phyloP scores from a whole-genome alignment of 2,888 invertebrate genomes.

The Eupithecia tripunctaria region DNA sequence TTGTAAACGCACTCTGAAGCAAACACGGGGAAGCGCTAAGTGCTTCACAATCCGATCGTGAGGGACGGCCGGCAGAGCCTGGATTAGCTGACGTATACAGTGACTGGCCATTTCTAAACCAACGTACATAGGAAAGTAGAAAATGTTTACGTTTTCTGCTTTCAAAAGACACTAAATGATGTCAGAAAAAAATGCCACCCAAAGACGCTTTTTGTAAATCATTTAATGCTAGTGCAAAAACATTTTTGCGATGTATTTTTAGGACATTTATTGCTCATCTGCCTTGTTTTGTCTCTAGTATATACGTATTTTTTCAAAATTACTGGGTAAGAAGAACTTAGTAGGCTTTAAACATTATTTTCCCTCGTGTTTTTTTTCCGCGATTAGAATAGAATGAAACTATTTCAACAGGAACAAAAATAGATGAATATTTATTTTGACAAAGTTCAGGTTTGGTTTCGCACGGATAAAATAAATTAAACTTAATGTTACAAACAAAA shows the following conservation, averaged over 20 bases:
- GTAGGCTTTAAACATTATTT: too few relatives aligned
- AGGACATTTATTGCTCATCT: too few relatives aligned
- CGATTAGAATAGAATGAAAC: not conserved
- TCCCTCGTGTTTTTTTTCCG: not conserved
- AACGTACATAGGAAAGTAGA: not conserved
- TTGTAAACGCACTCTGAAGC: not conserved
- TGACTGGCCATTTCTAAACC: not conserved
- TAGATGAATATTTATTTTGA: not conserved
- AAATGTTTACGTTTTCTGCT: not conserved
- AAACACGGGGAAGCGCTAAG: not conserved
- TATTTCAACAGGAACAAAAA: not conserved
- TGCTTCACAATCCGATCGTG: not conserved
- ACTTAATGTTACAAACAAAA: not conserved
- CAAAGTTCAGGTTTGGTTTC: not conserved
- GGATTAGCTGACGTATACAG: conserved; percentile 1
- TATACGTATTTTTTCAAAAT: too few relatives aligned
- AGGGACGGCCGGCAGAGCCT: not conserved
- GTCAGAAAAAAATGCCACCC: too few relatives aligned
- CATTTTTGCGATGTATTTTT: too few relatives aligned
- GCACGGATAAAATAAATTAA: not conserved
- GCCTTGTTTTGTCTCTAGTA: too few relatives aligned
- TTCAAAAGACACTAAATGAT: not conserved
- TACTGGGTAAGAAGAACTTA: too few relatives aligned
- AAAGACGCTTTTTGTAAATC: not conserved
- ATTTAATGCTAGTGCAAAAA: not conserved